A percentile compares a stretch with the other conserved stretches of the same genome.
phyloP scores from a whole-genome alignment of 2,888 invertebrate genomes.

The Caenorhabditis sp. region DNA sequence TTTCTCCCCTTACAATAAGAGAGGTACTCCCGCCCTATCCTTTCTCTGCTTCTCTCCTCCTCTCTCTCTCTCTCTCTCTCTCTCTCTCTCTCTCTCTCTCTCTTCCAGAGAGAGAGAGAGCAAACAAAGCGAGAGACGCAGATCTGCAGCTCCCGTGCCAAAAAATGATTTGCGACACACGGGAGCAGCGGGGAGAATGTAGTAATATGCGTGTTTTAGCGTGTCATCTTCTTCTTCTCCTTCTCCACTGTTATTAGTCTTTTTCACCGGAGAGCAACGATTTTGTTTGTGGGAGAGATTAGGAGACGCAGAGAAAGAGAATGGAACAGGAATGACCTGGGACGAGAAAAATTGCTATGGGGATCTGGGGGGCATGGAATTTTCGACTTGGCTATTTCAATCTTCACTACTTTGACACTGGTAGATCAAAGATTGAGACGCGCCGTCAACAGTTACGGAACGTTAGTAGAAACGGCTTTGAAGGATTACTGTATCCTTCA shows the following conservation, averaged over 20 bases:
- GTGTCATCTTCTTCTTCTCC: not conserved
- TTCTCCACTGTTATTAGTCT: constrained; percentile 37
- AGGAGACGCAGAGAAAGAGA: constrained; percentile 14
- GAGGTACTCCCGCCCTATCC: constrained; percentile 60
- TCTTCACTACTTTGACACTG: no score
- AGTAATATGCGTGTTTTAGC: constrained; percentile 63
- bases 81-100: constrained; percentile 16
- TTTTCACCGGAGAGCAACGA: constrained; percentile 1
- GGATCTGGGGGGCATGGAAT: not conserved
- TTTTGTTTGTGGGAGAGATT: constrained; percentile 44
- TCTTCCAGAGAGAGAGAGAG: constrained; percentile 33
- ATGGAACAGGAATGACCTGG: not conserved
- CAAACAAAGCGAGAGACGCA: constrained; percentile 4
- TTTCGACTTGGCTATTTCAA: no score
- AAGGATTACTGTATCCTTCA: no score
- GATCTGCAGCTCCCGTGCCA: constrained; percentile 20
- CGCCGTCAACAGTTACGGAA: no score
- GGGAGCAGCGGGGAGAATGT: constrained; percentile 17
- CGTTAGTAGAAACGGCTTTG: no score
- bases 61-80: constrained; percentile 14
- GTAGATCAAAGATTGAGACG: no score
- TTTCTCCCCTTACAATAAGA: not conserved
- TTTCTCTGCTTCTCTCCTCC: constrained; percentile 10
- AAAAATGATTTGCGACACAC: constrained; percentile 50
- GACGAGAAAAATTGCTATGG: not conserved